These are phyloP conservation scores for Ceratina australensis DNA, from an alignment of 1,140 invertebrate genomes.

Conservation along the genomic window DNA sequence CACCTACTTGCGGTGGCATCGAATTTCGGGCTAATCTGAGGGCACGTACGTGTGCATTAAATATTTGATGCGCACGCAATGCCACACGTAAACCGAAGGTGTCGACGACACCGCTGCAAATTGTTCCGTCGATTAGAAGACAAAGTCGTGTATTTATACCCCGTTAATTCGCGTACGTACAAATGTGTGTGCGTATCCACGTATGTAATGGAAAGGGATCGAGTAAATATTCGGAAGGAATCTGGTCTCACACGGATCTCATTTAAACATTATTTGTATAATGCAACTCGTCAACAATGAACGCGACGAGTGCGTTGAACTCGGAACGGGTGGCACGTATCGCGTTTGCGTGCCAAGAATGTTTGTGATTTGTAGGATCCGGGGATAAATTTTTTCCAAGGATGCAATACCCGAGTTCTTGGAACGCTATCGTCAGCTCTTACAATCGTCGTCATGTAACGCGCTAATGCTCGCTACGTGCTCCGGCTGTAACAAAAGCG, in stretches of 20 bases:
- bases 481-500: constrained; percentile 50
- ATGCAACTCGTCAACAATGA: constrained; percentile 20
- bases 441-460: constrained; percentile 43
- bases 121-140: background rate
- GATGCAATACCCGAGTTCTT: constrained; percentile 7
- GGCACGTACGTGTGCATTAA: constrained; percentile 38
- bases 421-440: constrained; percentile 44
- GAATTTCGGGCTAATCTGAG: constrained; percentile 26
- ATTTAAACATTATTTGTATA: constrained; percentile 6
- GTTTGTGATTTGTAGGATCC: constrained; percentile 23
- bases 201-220: no score
- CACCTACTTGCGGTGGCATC: background rate
- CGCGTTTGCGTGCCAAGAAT: background rate
- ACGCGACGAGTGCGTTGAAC: constrained; percentile 15
- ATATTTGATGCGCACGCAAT: constrained; percentile 40
- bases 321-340: background rate
- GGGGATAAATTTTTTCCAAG: constrained; percentile 8
- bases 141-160: background rate
- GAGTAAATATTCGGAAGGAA: background rate
- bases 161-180: no score
- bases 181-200: no score
- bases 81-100: constrained; percentile 36
- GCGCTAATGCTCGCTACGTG: constrained; percentile 52
- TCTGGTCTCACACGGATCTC: background rate
- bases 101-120: constrained; percentile 33